These are phyloP conservation scores for Elegia similella DNA, from an alignment of 2,888 invertebrate genomes.

Conservation along the genomic window DNA sequence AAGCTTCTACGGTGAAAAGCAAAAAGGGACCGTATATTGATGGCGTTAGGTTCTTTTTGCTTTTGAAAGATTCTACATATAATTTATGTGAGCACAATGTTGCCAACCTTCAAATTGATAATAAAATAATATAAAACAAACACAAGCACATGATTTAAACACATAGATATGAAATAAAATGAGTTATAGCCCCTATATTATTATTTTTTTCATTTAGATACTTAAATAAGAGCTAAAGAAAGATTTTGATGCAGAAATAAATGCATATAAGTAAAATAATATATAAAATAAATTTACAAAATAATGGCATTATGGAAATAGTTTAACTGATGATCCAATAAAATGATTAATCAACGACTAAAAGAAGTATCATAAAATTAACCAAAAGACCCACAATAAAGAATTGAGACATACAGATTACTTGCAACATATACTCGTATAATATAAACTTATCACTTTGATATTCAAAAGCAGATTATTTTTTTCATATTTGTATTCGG, in stretches of 20 bases:
- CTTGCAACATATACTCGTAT: constrained; percentile 19
- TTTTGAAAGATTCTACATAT: constrained; percentile 50
- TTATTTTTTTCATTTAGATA: neutral
- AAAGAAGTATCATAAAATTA: neutral
- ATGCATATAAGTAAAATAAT: neutral
- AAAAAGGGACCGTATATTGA: constrained; percentile 53
- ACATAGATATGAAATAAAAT: constrained; percentile 24
- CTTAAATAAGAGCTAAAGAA: neutral
- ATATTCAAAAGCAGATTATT: neutral
- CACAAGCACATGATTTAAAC: constrained; percentile 71
- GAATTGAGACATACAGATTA: neutral
- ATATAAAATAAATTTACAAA: neutral
- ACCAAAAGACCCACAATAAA: neutral
- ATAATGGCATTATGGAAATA: neutral
- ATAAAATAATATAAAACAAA: constrained; percentile 71
- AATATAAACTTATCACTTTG: neutral
- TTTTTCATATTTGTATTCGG: too few relatives aligned
- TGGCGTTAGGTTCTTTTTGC: constrained; percentile 54
- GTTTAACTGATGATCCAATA: neutral
- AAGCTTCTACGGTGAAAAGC: constrained; percentile 67
- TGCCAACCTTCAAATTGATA: constrained; percentile 82
- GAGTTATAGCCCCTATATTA: constrained; percentile 20
- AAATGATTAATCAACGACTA: neutral
- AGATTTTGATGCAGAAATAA: neutral
- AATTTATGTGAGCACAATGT: constrained; percentile 75